Base-by-base conservation (phyloP, 2,888 invertebrate species). In the Graphium colonna region DNA sequence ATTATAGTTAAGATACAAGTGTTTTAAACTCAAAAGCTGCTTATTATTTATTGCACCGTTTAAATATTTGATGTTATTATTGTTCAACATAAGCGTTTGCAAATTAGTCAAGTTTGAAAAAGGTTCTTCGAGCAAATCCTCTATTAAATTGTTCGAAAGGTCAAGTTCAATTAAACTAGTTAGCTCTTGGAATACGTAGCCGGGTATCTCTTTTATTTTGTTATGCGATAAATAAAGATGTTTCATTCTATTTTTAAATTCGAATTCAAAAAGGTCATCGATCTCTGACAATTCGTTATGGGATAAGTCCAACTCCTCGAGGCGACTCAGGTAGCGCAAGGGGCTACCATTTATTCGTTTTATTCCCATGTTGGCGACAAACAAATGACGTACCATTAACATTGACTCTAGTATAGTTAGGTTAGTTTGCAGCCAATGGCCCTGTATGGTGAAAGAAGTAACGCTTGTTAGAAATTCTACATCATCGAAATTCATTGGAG, bases 11-110 rank as follows among this genome's bases (percentile, higher is more conserved):
- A 88, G 59, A 61, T 71, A 82, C 13, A 88, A 67, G 63, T 86
- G 84, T 56, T 73, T 79, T 28, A 89, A 69, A 31, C 73, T 71
- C 1, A 66, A 63, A 1, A 88, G 68, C 21, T 21, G 21, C 17
- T 69, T 73, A 3, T 36, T 45, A 52, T 86, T 85, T 4, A 89
- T 65, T 5, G 86, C 87, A 1, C 86, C 86, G 47, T 86, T 84
- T 1, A 88, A 65, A 58, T 85, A 65, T 58, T 74, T 73, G 1
- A 88, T 86, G 50, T 59, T 68, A 38, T 88, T 88, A 52, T 84
- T 75, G 46, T 80, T 79, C 7, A 88, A 56, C 51, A 64, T 73
- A 1, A 88, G 64, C 10, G 62, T 62, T 60, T 75, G 67, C 10
- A 88, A 67, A 31, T 63, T 76, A 0, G 78, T 82, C 36, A 88